Percentiles rank a stretch among this genome's conserved stretches.
phyloP scores from a whole-genome alignment of 2,113 vertebrate species.

The Chaetodon auriga region DNA sequence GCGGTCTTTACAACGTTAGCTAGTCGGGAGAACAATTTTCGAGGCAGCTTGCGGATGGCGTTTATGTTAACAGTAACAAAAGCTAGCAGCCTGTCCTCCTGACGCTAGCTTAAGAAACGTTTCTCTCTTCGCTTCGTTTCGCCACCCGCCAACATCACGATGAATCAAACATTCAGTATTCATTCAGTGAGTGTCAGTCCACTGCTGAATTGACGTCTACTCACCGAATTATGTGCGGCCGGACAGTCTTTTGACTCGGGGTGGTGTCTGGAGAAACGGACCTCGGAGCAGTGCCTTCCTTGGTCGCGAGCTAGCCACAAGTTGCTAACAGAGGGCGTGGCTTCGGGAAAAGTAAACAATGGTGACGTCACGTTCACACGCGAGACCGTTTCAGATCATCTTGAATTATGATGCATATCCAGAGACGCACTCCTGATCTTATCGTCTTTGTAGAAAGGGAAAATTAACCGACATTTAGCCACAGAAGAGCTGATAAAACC shows the following conservation, averaged over 20 bases:
- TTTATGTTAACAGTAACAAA: slow-evolving; percentile 63
- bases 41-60: slow-evolving; percentile 8
- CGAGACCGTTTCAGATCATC: slow-evolving; percentile 43
- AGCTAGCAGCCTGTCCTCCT: slow-evolving; percentile 67
- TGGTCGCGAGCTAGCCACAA: slow-evolving; percentile 76
- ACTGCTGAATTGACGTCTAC: slow-evolving; percentile 17
- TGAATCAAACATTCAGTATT: background rate
- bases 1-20: background rate
- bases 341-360: slow-evolving; percentile 81
- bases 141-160: background rate
- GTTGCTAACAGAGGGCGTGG: slow-evolving; percentile 81
- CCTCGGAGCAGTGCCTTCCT: slow-evolving; percentile 60
- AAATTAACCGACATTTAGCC: background rate
- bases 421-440: no score
- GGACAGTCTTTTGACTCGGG: slow-evolving; percentile 57
- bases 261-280: slow-evolving; percentile 57
- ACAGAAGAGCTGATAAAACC: background rate
- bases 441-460: background rate
- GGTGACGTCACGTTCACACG: slow-evolving; percentile 76
- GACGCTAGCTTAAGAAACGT: slow-evolving; percentile 63
- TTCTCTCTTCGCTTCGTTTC: slow-evolving; percentile 25
- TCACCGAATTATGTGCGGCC: slow-evolving; percentile 62
- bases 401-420: background rate
- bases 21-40: background rate
- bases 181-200: fast-evolving